A percentile compares a stretch with the other conserved stretches of the same genome.
Conservation (phyloP, 2,888 invertebrate genomes). For the Synanthedon andrenaeformis region DNA sequence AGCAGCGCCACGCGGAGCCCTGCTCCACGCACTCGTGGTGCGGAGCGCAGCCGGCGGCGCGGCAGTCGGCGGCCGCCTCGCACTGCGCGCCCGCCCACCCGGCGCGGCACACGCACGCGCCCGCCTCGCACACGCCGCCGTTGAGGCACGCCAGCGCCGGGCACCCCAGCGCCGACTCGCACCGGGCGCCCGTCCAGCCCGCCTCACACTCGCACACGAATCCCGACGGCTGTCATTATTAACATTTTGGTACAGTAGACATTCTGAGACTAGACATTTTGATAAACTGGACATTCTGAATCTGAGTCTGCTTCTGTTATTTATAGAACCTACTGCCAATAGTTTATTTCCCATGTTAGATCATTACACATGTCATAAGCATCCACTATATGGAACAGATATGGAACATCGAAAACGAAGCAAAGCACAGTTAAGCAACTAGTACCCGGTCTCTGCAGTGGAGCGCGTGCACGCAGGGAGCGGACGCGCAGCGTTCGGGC, state of each 20-base stretch:
- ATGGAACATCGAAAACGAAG: too few relatives aligned
- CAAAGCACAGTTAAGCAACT: too few relatives aligned
- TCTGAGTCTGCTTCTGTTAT: too few relatives aligned
- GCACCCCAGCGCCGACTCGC: constrained; percentile 70
- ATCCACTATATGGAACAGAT: too few relatives aligned
- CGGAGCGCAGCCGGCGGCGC: constrained; percentile 40
- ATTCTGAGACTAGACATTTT: too few relatives aligned
- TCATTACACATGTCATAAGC: too few relatives aligned
- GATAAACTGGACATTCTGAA: too few relatives aligned
- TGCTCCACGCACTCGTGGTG: constrained; percentile 63
- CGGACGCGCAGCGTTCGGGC: constrained; percentile 57
- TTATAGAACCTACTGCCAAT: too few relatives aligned
- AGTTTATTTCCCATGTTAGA: too few relatives aligned
- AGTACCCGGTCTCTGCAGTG: constrained; percentile 61
- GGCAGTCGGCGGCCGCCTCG: constrained; percentile 77
- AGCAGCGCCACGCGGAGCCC: constrained; percentile 70
- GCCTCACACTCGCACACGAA: constrained; percentile 78
- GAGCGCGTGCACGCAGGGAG: constrained; percentile 73
- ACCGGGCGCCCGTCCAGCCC: constrained; percentile 76
- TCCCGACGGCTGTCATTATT: constrained; percentile 27
- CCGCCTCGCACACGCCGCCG: constrained; percentile 69
- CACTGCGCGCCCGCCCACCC: constrained; percentile 77
- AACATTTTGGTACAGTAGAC: too few relatives aligned
- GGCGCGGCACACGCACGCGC: constrained; percentile 71
- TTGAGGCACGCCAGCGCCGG: constrained; percentile 72